Conservation (phyloP, 2,113 vertebrate species). For the Sardina pilchardus region DNA sequence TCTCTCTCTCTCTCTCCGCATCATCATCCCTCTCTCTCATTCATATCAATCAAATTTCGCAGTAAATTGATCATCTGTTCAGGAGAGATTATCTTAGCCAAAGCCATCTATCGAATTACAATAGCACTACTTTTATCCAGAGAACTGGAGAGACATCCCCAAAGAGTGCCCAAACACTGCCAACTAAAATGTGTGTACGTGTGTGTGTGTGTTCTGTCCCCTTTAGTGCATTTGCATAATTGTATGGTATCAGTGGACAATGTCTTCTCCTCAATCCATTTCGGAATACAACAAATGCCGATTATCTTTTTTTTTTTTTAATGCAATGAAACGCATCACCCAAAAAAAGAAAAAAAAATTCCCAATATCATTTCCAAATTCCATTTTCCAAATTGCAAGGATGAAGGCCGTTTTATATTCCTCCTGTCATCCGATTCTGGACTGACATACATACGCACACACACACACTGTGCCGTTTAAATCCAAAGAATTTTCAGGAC, state of each 20-base stretch:
- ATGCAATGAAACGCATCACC: slow-evolving; percentile 2
- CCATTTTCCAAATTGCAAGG: slow-evolving; percentile 37
- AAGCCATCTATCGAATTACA: slow-evolving; percentile 79
- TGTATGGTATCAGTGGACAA: slow-evolving; percentile 68
- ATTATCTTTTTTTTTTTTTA: slow-evolving; percentile 50
- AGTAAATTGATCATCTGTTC: slow-evolving; percentile 78
- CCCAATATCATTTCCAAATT: slow-evolving; percentile 53
- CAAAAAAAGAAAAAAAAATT: slow-evolving; percentile 50
- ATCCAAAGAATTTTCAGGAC: background rate
- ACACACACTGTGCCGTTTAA: background rate
- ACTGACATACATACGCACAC: slow-evolving; percentile 19
- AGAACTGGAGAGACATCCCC: slow-evolving; percentile 70
- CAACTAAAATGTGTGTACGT: slow-evolving; percentile 42
- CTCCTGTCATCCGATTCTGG: slow-evolving; percentile 16
- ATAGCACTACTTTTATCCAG: slow-evolving; percentile 74
- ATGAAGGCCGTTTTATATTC: slow-evolving; percentile 39
- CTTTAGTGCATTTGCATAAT: slow-evolving; percentile 67
- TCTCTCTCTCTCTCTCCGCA: slow-evolving; percentile 30
- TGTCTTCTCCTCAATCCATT: slow-evolving; percentile 60
- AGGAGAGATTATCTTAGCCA: slow-evolving; percentile 75
- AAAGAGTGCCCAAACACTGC: slow-evolving; percentile 50
- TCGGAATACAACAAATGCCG: slow-evolving; percentile 60
- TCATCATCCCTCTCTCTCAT: slow-evolving; percentile 10
- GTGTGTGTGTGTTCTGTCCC: slow-evolving; percentile 20
- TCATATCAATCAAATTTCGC: slow-evolving; percentile 74